Conservation (phyloP, 1,140 invertebrate species). For the Drosophila sucinea region DNA sequence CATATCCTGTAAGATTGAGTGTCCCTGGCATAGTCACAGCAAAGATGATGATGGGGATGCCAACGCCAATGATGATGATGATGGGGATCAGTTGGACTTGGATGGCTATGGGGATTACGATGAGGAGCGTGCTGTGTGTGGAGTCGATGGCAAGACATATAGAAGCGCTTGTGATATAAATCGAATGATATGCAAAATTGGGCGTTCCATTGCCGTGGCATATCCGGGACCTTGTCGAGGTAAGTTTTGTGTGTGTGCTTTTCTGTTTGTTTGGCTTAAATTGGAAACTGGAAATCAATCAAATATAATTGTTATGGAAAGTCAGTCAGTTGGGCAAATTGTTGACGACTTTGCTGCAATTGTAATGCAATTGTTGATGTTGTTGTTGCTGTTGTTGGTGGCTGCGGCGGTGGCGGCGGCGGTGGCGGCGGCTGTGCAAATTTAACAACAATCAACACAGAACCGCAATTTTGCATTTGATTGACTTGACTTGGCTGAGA, state of each 20-base stretch:
- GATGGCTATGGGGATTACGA: conserved; percentile 61
- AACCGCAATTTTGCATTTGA: conserved; percentile 82
- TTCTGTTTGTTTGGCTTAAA: conserved; percentile 41
- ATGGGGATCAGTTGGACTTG: conserved; percentile 22
- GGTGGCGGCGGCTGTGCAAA: conserved; percentile 50
- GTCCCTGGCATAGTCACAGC: conserved; percentile 82
- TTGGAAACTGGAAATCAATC: conserved; percentile 54
- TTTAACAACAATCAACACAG: conserved; percentile 78
- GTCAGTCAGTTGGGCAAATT: conserved; percentile 47
- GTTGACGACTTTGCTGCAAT: conserved; percentile 36
- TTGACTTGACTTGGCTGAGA: conserved; percentile 63
- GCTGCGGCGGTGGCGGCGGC: conserved; percentile 2
- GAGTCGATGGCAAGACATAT: conserved; percentile 93
- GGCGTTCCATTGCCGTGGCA: conserved; percentile 92
- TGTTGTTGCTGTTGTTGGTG: conserved; percentile 29
- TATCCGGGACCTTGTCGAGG: conserved; percentile 93
- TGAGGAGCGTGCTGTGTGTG: conserved; percentile 89
- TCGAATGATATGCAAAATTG: conserved; percentile 91
- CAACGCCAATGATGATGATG: conserved; percentile 18
- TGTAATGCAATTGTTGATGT: conserved; percentile 34
- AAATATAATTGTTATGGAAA: conserved; percentile 69
- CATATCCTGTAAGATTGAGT: conserved; percentile 89
- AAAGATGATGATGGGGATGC: conserved; percentile 44
- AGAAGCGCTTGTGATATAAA: conserved; percentile 93
- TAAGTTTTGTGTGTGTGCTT: conserved; percentile 83